phyloP scores from a whole-genome alignment of 1,140 invertebrate genomes.

The Mamestra configurata region DNA sequence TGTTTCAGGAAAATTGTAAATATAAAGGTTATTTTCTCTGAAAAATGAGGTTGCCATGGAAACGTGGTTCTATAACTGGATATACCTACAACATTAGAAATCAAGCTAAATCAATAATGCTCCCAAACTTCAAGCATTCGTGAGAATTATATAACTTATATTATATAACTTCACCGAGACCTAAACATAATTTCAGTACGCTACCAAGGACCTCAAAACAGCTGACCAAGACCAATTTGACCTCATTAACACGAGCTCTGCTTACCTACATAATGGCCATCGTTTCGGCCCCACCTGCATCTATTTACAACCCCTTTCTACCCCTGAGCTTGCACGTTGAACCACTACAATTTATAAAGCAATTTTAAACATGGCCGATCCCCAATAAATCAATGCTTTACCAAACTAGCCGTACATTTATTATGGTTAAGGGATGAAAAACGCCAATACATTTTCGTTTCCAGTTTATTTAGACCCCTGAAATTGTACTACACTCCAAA shows the following conservation, averaged over 20 bases:
- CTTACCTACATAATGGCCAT: not conserved
- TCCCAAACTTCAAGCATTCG: too few relatives aligned
- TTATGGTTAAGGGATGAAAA: constrained; percentile 68
- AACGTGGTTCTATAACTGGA: too few relatives aligned
- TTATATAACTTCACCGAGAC: too few relatives aligned
- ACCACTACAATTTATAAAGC: constrained; percentile 55
- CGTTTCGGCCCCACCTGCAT: constrained; percentile 13
- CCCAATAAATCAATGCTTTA: constrained; percentile 66
- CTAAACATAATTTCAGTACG: too few relatives aligned
- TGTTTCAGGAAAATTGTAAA: too few relatives aligned
- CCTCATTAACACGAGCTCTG: not conserved
- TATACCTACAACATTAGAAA: too few relatives aligned
- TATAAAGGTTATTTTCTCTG: too few relatives aligned
- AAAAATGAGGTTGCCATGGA: too few relatives aligned
- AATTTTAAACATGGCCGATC: constrained; percentile 58
- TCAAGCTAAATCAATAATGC: too few relatives aligned
- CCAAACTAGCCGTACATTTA: constrained; percentile 65
- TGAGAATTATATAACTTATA: too few relatives aligned
- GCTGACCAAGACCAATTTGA: not conserved
- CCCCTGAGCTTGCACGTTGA: constrained; percentile 26
- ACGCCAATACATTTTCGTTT: constrained; percentile 54
- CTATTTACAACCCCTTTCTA: constrained; percentile 29
- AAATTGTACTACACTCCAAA: constrained; percentile 2
- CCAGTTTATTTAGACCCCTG: constrained; percentile 47
- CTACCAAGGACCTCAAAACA: not conserved